Base-by-base conservation (phyloP, 64 coral and sea anemone genomes). In the Acropora tenuis region DNA sequence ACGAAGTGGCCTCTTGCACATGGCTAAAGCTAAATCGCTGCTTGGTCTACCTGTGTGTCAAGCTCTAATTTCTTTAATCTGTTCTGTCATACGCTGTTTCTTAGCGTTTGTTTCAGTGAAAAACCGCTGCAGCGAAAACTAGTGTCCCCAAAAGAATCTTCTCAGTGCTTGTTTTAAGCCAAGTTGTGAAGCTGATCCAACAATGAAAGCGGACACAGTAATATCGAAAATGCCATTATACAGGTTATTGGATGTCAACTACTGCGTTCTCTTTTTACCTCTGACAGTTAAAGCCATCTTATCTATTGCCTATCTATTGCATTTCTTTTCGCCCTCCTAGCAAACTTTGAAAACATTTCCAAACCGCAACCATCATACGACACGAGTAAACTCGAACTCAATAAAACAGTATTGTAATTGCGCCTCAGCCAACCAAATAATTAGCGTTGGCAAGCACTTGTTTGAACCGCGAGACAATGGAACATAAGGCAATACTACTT, bases 401-500 rank as follows among this genome's bases (percentile, higher is more conserved):
- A 85, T 85, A 85, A 49, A 20, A 20, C 82, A 48, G 65, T 50
- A 49, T 20, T 85, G 61, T 49, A 63, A 11, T 13, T 47, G 20
- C 40, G 44, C 42, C 17, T 69, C 17, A 5, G 43, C 59, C 43
- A 48, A 72, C 49, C 63, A 20, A 13, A 18, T 49, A 85, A 72
- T 85, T 71, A 50, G 17, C 49, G 17, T 69, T 84, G 42, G 60
- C 41, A 85, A 85, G 43, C 82, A 85, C 82, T 85, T 85, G 82
- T 69, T 43, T 17, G 43, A 17, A 46, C 47, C 42, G 13, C 17
- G 72, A 49, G 63, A 85, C 82, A 85, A 72, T 19, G 44, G 63
- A 85, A 72, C 63, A 69, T 19, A 68, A 85, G 40, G 45, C 63
- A 72, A 85, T 85, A 85, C 68, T 85, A 65, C 61, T 84, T 68